phyloP scores from a whole-genome alignment of 2,113 vertebrate genomes.

The Pogonocichla stellata region DNA sequence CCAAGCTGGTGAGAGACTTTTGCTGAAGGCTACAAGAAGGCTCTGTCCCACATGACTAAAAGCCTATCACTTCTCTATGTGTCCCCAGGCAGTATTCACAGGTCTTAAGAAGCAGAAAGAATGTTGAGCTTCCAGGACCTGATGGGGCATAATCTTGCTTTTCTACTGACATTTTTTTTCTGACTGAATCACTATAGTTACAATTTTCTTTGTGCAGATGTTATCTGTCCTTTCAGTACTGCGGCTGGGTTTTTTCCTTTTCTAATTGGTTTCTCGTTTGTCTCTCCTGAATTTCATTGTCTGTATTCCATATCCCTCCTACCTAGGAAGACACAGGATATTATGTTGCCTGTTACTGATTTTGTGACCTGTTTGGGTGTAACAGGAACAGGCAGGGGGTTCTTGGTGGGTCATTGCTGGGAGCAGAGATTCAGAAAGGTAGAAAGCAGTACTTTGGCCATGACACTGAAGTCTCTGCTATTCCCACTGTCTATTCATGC shows the following conservation, averaged over 20 bases:
- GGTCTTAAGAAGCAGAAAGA: not conserved
- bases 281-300: not conserved
- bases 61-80: not conserved
- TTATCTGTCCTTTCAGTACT: not conserved
- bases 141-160: not conserved
- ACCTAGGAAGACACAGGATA: not conserved
- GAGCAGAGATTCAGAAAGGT: not conserved
- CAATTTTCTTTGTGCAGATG: not conserved
- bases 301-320: not conserved
- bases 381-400: accelerated
- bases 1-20: not conserved
- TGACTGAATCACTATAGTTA: not conserved
- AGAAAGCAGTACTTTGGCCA: not conserved
- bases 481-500: not conserved
- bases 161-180: not conserved
- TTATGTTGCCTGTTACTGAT: not conserved
- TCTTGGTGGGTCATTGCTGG: not conserved
- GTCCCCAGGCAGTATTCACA: not conserved
- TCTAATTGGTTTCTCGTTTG: not conserved
- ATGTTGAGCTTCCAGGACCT: not conserved
- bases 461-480: not conserved
- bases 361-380: not conserved
- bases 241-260: not conserved
- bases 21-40: not conserved
- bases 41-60: not conserved